Percentiles rank a stretch among this genome's conserved stretches.
These are phyloP conservation scores for Enteromius mattozi DNA, from an alignment of 2,797 vertebrate species.

Conservation along the genomic window DNA sequence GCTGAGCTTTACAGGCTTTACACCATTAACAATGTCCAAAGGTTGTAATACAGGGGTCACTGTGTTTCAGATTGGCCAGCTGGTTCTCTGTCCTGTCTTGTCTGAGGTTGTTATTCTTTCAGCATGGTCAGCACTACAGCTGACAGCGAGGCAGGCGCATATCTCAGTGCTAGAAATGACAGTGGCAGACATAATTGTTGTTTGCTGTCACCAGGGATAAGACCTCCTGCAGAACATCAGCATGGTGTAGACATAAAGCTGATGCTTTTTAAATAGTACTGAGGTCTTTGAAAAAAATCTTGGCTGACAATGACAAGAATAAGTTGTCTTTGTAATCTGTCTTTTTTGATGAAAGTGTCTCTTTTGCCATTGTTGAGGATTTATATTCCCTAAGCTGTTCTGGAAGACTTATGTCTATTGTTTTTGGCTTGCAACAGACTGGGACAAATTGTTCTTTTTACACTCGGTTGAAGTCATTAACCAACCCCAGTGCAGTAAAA, in stretches of 20 bases:
- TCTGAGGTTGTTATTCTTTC: conserved; percentile 31
- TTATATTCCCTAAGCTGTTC: neutral
- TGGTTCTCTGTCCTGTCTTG: conserved; percentile 9
- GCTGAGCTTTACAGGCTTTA: neutral
- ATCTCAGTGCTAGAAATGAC: neutral
- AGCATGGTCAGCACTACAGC: conserved; percentile 15
- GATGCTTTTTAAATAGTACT: conserved; percentile 13
- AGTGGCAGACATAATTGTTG: conserved; percentile 2
- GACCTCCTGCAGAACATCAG: conserved; percentile 32
- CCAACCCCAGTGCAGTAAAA: neutral
- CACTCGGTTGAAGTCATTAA: conserved; percentile 26
- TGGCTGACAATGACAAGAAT: conserved; percentile 11
- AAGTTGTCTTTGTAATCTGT: conserved; percentile 8
- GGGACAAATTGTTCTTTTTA: conserved; percentile 16
- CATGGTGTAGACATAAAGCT: conserved; percentile 15
- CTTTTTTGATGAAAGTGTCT: conserved; percentile 33
- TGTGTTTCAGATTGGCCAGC: neutral
- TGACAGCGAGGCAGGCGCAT: neutral
- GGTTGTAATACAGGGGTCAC: neutral
- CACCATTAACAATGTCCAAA: neutral
- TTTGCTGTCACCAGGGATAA: conserved; percentile 19
- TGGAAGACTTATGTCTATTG: conserved; percentile 17
- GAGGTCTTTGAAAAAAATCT: neutral
- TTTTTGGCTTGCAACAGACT: conserved; percentile 21
- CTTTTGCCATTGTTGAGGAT: neutral